Evolutionary conservation across 2,888 invertebrate species (phyloP).

Genomic region (Spatulosminthurus flaviceps): DNA sequence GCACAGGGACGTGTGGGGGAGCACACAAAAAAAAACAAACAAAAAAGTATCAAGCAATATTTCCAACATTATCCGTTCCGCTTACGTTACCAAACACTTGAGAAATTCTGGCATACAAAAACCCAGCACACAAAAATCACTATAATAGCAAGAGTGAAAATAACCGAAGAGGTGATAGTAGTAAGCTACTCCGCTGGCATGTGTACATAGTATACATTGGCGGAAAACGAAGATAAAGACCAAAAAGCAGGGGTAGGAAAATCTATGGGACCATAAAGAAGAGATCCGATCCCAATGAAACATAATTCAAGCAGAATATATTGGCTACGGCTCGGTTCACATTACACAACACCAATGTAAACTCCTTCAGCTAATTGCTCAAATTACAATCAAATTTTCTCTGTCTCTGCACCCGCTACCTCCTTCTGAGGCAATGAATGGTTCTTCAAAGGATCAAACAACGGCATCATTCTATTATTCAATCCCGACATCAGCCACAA

Average conservation of each 20-base stretch:
- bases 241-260: background rate
- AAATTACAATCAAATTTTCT: slow-evolving; percentile 16
- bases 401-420: background rate
- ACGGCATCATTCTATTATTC: no score
- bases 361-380: slow-evolving; percentile 9
- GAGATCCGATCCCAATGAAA: background rate
- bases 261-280: slow-evolving; percentile 8
- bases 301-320: slow-evolving; percentile 21
- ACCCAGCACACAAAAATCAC: background rate
- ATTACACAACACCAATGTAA: background rate
- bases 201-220: background rate
- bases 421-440: background rate
- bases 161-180: background rate
- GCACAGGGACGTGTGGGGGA: background rate
- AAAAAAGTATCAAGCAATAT: slow-evolving; percentile 19
- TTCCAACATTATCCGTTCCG: slow-evolving; percentile 38
- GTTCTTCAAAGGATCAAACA: background rate
- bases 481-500: no score
- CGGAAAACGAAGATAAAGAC: background rate
- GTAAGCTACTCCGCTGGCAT: background rate
- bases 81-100: slow-evolving; percentile 39
- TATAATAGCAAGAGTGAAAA: background rate
- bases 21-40: background rate
- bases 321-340: slow-evolving; percentile 12
- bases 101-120: no score